Base-by-base conservation (phyloP, 2,797 vertebrate genomes). In the Scyliorhinus canicula region DNA sequence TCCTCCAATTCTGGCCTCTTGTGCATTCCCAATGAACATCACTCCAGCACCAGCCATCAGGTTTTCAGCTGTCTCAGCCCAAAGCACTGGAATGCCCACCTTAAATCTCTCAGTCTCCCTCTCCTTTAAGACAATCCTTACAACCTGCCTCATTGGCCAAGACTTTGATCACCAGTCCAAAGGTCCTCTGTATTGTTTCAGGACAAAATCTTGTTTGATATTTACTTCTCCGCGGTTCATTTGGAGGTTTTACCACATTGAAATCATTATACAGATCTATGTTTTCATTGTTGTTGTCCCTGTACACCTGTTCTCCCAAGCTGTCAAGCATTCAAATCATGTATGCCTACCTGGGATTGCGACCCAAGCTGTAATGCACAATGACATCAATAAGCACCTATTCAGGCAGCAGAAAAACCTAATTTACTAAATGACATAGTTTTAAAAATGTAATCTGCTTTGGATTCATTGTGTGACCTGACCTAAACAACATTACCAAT, bases 381-480 rank as follows among this genome's bases (percentile, higher is more conserved):
- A 31, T 16, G 47, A 9, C 67, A 94, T 69, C 67, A 94, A 74
- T 47, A 94, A 31, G 67, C 44, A n/a, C 31, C 50, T 60, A 65
- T 63, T n/a, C 57, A 40, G n/a, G 60, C 31, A 52, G 67, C 47
- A 74, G 55, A 69, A 63, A 71, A 71, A 94, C 11, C 44, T 94
- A 31, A 94, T 50, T 94, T 94, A 52, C 93, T 71, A 74, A 71
- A 94, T 65, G 57, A 69, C 67, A 94, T 12, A 52, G 50, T 94
- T 74, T 52, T 7, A 69, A 50, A 50, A 94, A 71, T 71, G 44
- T 94, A 71, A 94, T 94, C 93, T 71, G 50, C 93, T 71, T 47
- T 93, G 71, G 88, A 91, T 94, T 74, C 65, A 74, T 94, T 94
- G 50, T 74, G 71, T 94, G 93, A 94, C 93, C 93, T 94, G 93